Base-by-base conservation (phyloP, 2,888 invertebrate genomes). In the Troides helena region DNA sequence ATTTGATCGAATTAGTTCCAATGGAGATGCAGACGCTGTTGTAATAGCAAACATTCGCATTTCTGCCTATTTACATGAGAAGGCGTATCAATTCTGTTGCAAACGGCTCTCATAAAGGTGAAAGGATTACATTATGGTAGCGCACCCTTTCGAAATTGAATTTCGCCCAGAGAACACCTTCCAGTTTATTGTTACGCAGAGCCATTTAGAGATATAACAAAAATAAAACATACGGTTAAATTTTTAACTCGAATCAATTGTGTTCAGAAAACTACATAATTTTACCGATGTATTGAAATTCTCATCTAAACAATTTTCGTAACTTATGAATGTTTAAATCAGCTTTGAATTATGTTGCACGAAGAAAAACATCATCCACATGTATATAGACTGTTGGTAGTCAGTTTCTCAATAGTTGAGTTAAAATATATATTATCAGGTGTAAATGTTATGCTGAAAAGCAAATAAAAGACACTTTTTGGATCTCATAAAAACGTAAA, bases 71-170 rank as follows among this genome's bases (percentile, higher is more conserved):
- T 71, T 65, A 65, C 62, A 67, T 67, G 61, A 30, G 56, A 64
- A 64, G 57, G 57, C 46, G 62, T 71, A 62, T 71, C 64, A 46
- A 71, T 71, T 71, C 61, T 65, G 64, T 67, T 57, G 64, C 63
- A 64, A 67, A 57, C 67, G 46, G 63, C 60, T n/a, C 67, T 68
- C 65, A 65, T 62, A 65, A 71, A 67, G 64, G 64, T 67, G 50
- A 69, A 69, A 71, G 67, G 67, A 70, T 67, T 70, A 70, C 56
- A 67, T 70, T 67, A 67, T 67, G 70, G 70, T 64, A 61, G 64
- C 64, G 67, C 36, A 67, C 67, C 67, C 62, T 67, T 71, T 62
- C 64, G 57, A 65, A 71, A 67, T 71, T 71, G 64, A 65, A 67
- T 71, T 71, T 65, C 50, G 46, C 46, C 64, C 60, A 64, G 64